Percentiles rank a stretch among this genome's conserved stretches.
phyloP scores from a whole-genome alignment of 2,797 vertebrate genomes.

The Monodelphis domestica region DNA sequence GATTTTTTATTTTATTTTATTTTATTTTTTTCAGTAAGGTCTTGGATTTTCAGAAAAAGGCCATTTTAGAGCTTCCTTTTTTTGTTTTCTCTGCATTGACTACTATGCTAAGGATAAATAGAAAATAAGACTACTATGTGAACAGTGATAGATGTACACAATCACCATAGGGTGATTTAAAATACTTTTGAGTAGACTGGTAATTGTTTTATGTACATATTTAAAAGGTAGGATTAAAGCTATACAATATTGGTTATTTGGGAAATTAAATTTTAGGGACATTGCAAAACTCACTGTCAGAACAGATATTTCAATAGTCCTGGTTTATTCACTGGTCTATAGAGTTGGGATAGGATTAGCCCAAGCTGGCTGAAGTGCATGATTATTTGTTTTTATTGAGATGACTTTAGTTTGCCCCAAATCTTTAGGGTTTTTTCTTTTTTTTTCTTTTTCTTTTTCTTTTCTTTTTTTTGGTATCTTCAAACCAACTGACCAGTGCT shows the following conservation, averaged over 20 bases:
- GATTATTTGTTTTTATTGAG: not conserved
- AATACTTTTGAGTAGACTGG: not conserved
- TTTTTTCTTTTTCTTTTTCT: too few relatives aligned
- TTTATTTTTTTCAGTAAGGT: too few relatives aligned
- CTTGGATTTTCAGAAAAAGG: not conserved
- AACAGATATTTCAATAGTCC: not conserved
- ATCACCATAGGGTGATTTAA: not conserved
- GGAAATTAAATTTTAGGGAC: not conserved
- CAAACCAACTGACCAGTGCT: not conserved
- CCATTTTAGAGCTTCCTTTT: slow-evolving; percentile 6
- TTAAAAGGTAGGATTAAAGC: not conserved
- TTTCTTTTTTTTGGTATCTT: not conserved
- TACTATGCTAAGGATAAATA: not conserved
- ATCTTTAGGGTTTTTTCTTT: too few relatives aligned
- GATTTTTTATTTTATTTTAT: too few relatives aligned
- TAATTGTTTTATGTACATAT: not conserved
- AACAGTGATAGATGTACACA: not conserved
- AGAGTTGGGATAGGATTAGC: not conserved
- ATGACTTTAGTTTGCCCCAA: not conserved
- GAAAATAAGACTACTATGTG: not conserved
- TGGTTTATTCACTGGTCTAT: not conserved
- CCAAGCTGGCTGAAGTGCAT: not conserved
- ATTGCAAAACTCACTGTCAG: not conserved
- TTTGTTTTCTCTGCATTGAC: not conserved
- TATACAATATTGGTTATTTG: not conserved